These are phyloP conservation scores for Urophycis tenuis DNA, from an alignment of 2,797 vertebrate species.

Conservation along the genomic window DNA sequence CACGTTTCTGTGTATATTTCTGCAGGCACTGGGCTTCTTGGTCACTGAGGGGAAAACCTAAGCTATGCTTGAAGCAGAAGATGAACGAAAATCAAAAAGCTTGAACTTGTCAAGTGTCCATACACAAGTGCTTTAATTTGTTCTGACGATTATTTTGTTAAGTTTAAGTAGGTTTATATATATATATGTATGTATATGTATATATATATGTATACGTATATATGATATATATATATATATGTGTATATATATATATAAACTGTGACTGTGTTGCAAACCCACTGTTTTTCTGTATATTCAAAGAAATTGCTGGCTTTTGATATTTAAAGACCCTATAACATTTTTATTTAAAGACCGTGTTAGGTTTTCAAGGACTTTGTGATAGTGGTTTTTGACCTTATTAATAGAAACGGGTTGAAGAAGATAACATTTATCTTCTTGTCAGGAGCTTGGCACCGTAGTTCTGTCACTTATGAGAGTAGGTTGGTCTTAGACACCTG, in stretches of 20 bases:
- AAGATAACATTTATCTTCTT: conserved; percentile 33
- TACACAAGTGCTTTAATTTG: conserved; percentile 66
- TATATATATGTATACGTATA: not conserved
- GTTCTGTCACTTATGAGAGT: conserved; percentile 34
- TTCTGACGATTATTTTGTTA: conserved; percentile 42
- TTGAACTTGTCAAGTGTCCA: conserved; percentile 66
- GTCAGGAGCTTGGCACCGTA: conserved; percentile 34
- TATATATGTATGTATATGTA: conserved; percentile 28
- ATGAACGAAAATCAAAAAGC: conserved; percentile 48
- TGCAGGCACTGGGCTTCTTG: conserved; percentile 78
- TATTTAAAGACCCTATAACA: conserved; percentile 63
- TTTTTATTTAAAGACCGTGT: conserved; percentile 63
- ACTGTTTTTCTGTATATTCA: conserved; percentile 49
- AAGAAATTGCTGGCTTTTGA: conserved; percentile 60
- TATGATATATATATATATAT: not conserved
- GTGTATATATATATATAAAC: conserved; percentile 36
- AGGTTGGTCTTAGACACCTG: conserved; percentile 24
- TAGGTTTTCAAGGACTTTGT: conserved; percentile 55
- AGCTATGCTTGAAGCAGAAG: conserved; percentile 45
- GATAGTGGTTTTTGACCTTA: conserved; percentile 35
- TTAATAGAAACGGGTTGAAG: conserved; percentile 40
- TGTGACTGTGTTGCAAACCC: conserved; percentile 63
- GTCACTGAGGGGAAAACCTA: conserved; percentile 66
- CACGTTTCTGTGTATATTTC: conserved; percentile 16
- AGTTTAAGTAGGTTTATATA: conserved; percentile 58